Conservation (phyloP, 2,797 vertebrate genomes). For the Trichosurus vulpecula region DNA sequence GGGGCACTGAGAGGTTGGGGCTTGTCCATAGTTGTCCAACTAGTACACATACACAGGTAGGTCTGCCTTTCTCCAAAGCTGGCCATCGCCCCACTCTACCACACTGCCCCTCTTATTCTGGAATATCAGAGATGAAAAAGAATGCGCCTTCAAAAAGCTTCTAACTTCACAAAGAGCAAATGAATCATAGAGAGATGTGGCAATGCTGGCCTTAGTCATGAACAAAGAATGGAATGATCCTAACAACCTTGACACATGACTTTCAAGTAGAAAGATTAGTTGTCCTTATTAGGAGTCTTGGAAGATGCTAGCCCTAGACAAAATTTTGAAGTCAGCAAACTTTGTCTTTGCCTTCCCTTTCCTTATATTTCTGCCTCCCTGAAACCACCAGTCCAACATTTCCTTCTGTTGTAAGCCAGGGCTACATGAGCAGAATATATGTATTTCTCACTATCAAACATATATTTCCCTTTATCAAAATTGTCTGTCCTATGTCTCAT, state of each 20-base stretch:
- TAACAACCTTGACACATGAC: neutral
- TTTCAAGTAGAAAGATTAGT: neutral
- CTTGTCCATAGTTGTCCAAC: neutral
- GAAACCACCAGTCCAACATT: neutral
- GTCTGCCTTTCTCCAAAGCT: neutral
- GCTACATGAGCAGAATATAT: neutral
- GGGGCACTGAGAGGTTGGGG: neutral
- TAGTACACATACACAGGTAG: neutral
- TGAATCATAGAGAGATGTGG: neutral
- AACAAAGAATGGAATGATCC: neutral
- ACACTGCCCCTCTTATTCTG: neutral
- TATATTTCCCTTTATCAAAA: neutral
- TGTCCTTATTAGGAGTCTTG: neutral
- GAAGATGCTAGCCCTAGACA: neutral
- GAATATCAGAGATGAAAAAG: neutral
- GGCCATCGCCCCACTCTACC: neutral
- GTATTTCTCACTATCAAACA: neutral
- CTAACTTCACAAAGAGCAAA: neutral
- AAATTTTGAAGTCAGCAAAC: neutral
- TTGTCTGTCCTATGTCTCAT: neutral
- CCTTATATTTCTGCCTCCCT: neutral
- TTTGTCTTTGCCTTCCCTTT: neutral
- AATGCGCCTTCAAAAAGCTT: neutral
- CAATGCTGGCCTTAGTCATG: neutral
- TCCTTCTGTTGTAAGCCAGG: neutral